Base-by-base conservation (phyloP, 2,888 invertebrate species). In the Leptopilina myrica region DNA sequence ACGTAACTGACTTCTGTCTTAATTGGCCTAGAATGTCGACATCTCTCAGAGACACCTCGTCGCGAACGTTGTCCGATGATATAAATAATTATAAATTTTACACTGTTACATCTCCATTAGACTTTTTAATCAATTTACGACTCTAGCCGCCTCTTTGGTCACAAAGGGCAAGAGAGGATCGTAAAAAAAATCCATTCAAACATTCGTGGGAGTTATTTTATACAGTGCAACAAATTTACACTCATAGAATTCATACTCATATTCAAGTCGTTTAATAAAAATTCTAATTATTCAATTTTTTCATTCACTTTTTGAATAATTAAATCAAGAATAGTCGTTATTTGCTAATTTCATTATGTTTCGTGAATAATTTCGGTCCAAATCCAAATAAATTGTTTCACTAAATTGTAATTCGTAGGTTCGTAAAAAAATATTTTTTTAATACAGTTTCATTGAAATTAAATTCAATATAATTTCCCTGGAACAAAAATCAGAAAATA, bases 21-120 rank as follows among this genome's bases (percentile, higher is more conserved):
- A 87, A 87, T 87, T 87, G 87, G 81, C 85, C 83, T 85, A 84
- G 84, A 86, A 87, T 82, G 76, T 78, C 40, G 78, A 64, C 76
- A 76, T 64, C 67, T 76, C 67, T 20, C 20, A 20, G 14, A 49
- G 49, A 49, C 49, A 49, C 49, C 43, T 43, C 7, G 40, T 43
- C n/a, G 5, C 66, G 15, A 33, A 5, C 66, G 14, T 62, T 76
- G 33, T 15, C 12, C 59, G n/a, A 8, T 77, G 43, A 12, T 26
- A 20, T 43, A 43, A 8, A 14, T 20, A 40, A 64, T 64, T 64
- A 33, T 33, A 64, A 64, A 69, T 69, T 69, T 69, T 69, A 49
- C 53, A 69, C 20, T 62, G n/a, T 20, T 26, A 26, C 53, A 26
- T 14, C 33, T 69, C 53, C 26, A 69, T 69, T 53, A 69, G 69